phyloP scores from a whole-genome alignment of 1,140 invertebrate genomes.

The Archivesica marissinica region DNA sequence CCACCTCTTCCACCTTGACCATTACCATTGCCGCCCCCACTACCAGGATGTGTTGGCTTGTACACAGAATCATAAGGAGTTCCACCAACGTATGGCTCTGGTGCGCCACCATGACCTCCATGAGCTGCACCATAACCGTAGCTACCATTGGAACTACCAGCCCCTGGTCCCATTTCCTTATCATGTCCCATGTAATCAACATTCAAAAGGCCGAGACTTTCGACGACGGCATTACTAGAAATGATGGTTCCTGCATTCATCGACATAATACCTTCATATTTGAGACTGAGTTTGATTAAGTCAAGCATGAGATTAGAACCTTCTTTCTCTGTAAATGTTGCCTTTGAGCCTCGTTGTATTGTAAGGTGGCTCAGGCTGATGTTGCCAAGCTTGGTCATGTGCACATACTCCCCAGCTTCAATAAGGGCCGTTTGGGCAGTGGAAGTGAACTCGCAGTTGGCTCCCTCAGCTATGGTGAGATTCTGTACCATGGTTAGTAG shows the following conservation, averaged over 20 bases:
- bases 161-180: conserved; percentile 61
- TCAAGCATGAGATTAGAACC: conserved; percentile 63
- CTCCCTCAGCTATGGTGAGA: conserved; percentile 74
- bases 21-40: conserved; percentile 74
- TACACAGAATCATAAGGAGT: conserved; percentile 72
- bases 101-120: conserved; percentile 76
- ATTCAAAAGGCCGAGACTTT: conserved; percentile 70
- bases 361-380: conserved; percentile 71
- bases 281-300: conserved; percentile 69
- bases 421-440: conserved; percentile 74
- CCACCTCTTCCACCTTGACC: conserved; percentile 73
- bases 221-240: conserved; percentile 70
- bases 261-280: conserved; percentile 69
- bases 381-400: conserved; percentile 71
- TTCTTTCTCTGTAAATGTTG: conserved; percentile 65
- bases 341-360: conserved; percentile 73
- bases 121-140: conserved; percentile 73
- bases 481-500: conserved; percentile 75
- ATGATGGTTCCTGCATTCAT: conserved; percentile 72
- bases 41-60: conserved; percentile 66
- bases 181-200: conserved; percentile 69
- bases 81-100: conserved; percentile 66
- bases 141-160: conserved; percentile 52
- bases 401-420: conserved; percentile 67
- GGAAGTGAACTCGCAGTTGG: conserved; percentile 69